These are phyloP conservation scores for Morpho helenor DNA, from an alignment of 2,888 invertebrate genomes.

Conservation along the genomic window DNA sequence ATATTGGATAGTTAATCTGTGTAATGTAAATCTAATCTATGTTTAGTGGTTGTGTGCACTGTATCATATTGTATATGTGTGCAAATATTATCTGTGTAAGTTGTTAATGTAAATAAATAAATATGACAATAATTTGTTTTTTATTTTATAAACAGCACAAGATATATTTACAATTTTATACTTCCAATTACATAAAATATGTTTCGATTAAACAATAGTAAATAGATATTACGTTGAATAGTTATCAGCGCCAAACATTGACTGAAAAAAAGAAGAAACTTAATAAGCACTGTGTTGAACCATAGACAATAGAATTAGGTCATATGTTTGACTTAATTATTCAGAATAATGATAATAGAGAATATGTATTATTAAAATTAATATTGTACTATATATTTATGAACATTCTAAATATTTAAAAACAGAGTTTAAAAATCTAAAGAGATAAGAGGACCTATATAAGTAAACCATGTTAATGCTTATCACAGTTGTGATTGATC, in stretches of 20 bases:
- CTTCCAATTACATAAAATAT: constrained; percentile 2
- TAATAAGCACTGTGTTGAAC: constrained; percentile 11
- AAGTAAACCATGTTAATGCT: no score
- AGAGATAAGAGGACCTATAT: no score
- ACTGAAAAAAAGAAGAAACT: constrained; percentile 58
- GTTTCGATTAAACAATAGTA: constrained; percentile 19
- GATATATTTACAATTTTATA: constrained; percentile 1
- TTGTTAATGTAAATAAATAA: constrained; percentile 48
- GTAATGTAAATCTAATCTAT: constrained; percentile 20
- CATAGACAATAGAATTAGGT: background rate
- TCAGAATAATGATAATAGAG: no score
- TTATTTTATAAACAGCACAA: constrained; percentile 20
- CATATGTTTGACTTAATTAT: no score
- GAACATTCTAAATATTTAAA: no score
- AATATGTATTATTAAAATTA: no score
- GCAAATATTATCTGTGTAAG: constrained; percentile 45
- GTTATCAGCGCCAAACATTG: constrained; percentile 71
- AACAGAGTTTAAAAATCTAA: no score
- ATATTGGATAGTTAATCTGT: constrained; percentile 33
- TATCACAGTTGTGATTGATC: no score
- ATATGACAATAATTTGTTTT: constrained; percentile 23
- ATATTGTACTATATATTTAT: no score
- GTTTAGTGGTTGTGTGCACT: constrained; percentile 51
- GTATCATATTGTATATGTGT: constrained; percentile 43
- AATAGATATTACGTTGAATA: constrained; percentile 47